phyloP scores from a whole-genome alignment of 1,140 invertebrate genomes.

The Protaetia brevitarsis region DNA sequence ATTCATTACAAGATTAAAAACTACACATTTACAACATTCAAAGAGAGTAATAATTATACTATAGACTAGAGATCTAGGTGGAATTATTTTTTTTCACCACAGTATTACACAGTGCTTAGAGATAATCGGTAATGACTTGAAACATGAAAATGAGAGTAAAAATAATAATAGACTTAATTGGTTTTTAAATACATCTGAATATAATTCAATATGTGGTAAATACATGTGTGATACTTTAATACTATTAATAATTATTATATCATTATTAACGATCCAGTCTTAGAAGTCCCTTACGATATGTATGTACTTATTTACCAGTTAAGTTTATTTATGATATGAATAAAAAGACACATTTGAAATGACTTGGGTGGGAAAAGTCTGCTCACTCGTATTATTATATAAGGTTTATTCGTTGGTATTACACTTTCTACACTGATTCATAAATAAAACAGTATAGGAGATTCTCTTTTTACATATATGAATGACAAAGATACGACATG shows the following conservation, averaged over 20 bases:
- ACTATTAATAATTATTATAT: not conserved
- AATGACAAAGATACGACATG: too few species aligned
- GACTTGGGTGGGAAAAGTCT: too few species aligned
- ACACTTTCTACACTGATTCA: too few species aligned
- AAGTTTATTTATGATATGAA: not conserved
- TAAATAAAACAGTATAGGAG: too few species aligned
- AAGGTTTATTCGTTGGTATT: too few species aligned
- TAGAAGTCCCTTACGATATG: not conserved
- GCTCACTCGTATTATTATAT: too few species aligned
- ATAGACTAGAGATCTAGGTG: not conserved
- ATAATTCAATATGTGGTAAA: constrained; percentile 9
- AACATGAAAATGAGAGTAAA: too few species aligned
- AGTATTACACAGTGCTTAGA: not conserved
- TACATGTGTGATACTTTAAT: not conserved
- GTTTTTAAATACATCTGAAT: not conserved
- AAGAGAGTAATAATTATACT: not conserved
- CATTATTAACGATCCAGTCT: not conserved
- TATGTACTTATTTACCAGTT: not conserved
- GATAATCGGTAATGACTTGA: not conserved
- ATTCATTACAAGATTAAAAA: not conserved
- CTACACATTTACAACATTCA: constrained; percentile 12
- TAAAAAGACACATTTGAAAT: not conserved
- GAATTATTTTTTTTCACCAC: not conserved
- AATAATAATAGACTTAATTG: constrained; percentile 2
- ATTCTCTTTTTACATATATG: too few species aligned